Base-by-base conservation (phyloP, 2,797 vertebrate species). In the Toxotes lorentzi region DNA sequence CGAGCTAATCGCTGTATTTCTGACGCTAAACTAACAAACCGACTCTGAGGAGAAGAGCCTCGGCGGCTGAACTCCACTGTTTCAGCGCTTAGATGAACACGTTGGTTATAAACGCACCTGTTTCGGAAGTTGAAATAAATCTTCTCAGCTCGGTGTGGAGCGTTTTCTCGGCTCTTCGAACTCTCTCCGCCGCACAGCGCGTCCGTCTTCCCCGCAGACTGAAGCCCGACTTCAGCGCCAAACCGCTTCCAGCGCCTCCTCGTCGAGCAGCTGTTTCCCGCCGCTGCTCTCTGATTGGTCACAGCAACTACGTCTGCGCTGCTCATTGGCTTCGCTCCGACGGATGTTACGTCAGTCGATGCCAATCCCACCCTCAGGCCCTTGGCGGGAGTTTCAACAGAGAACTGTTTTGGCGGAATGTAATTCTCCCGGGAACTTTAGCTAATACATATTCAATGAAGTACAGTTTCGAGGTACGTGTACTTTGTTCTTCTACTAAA, bases 351-450 rank as follows among this genome's bases (percentile, higher is more conserved):
- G 82, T 86, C 30, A 34, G 1, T 0, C 5, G 17, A 13, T n/a
- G 17, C 6, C 4, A 0, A 2, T 4, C 23, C 35, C 5, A 14
- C 0, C 1, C 2, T 6, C 14, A 7, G 27, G 1, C 0, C 4
- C 2, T 51, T 86, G 89, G 92, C 91, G 93, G 90, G 91, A 90
- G 50, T 23, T 87, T 83, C 0, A 79, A 67, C 35, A 54, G 7
- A 61, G 0, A 7, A 0, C n/a, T n/a, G 30, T 85, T 91, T 90
- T 90, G 87, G 86, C 88, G 86, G 83, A 88, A 80, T 73, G 0
- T 57, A 38, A 14, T 76, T 84, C 85, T 90, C 70, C 87, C 90
- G 86, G 90, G 78, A 92, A 89, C n/a, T 40, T 30, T 30, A 30
- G 27, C 4, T 30, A 2, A 30, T 30, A 30, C 27, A 30, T n/a